phyloP scores from a whole-genome alignment of 2,888 invertebrate genomes.

The Micoletzkya japonica region DNA sequence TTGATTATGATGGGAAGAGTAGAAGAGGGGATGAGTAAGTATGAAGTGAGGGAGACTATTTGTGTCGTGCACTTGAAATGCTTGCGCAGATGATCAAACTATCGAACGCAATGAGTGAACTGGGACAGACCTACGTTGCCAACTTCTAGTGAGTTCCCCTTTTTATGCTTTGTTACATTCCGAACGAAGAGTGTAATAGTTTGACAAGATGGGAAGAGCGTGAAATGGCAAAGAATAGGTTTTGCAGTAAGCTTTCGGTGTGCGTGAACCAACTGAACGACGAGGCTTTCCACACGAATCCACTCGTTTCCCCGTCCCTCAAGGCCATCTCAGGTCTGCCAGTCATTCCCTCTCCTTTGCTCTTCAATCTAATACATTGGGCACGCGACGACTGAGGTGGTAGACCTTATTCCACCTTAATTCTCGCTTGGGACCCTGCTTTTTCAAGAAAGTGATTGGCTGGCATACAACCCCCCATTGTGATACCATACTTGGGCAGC shows the following conservation, averaged over 20 bases:
- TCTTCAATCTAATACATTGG: too few relatives aligned
- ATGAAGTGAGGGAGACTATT: not conserved
- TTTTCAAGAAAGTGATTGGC: too few relatives aligned
- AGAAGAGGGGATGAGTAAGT: not conserved
- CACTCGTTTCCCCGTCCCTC: constrained; percentile 61
- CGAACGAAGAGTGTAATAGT: too few relatives aligned
- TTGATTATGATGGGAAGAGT: not conserved
- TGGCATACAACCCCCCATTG: too few relatives aligned
- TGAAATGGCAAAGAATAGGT: too few relatives aligned
- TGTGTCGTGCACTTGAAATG: not conserved
- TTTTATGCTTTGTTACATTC: too few relatives aligned
- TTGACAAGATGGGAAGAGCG: not conserved
- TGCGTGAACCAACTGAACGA: constrained; percentile 85
- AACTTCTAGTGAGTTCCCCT: constrained; percentile 79
- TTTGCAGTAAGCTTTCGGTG: constrained; percentile 71
- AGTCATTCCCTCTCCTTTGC: too few relatives aligned
- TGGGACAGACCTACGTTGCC: constrained; percentile 86
- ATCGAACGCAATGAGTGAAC: constrained; percentile 85
- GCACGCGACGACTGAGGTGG: too few relatives aligned
- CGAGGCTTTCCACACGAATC: constrained; percentile 82
- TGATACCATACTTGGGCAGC: too few relatives aligned
- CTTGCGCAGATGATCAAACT: constrained; percentile 80
- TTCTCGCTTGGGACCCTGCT: too few relatives aligned
- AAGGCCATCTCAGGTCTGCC: constrained; percentile 12
- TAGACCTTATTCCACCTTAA: too few relatives aligned